Evolutionary conservation across 2,888 invertebrate species (phyloP), one percentile per base, ranked within the genome.

Genomic region (Cephus rjabovi): DNA sequence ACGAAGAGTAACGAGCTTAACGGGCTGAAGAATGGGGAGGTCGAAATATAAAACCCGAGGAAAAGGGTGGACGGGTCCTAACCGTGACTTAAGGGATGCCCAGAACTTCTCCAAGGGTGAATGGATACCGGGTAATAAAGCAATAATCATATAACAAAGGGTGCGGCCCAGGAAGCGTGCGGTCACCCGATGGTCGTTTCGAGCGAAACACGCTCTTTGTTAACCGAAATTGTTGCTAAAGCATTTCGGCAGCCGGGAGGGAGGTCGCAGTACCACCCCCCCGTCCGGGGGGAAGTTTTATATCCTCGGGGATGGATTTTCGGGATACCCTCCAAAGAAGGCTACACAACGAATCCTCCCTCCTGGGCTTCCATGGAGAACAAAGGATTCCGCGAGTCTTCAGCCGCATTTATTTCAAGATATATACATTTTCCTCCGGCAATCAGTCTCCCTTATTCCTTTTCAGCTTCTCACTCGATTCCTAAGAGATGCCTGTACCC

Each of bases 111-210:
- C 34, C 74, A 34, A 74, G 74, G 74, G 74, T 74, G 34, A 33
- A 34, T 15, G 9, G 30, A 12, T 12, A 30, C 34, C 37, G 76
- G 76, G 78, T 87, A 87, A 88, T 87, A 88, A 83, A 86, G 90
- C 87, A 90, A 90, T 91, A 91, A 91, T 90, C 90, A 87, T 90
- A 89, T 89, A 91, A 90, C 88, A 87, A 88, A 89, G 88, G 87
- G 83, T 79, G 81, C 76, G 73, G 77, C 79, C 80, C 81, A 80
- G 76, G 78, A 79, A 81, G 83, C 79, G 35, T 74, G 71, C 71
- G 86, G 88, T 86, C 87, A 84, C 86, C 84, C 83, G 86, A 90
- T 87, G 90, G 89, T 88, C 89, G 89, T 90, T 90, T 84, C 84
- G 89, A 83, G 81, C 81, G 76, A 81, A 85, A 82, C 79, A 83